Evolutionary conservation across 2,113 vertebrate species (phyloP), one percentile per base, ranked within the genome.

Genomic region (Spheniscus mendiculus): DNA sequence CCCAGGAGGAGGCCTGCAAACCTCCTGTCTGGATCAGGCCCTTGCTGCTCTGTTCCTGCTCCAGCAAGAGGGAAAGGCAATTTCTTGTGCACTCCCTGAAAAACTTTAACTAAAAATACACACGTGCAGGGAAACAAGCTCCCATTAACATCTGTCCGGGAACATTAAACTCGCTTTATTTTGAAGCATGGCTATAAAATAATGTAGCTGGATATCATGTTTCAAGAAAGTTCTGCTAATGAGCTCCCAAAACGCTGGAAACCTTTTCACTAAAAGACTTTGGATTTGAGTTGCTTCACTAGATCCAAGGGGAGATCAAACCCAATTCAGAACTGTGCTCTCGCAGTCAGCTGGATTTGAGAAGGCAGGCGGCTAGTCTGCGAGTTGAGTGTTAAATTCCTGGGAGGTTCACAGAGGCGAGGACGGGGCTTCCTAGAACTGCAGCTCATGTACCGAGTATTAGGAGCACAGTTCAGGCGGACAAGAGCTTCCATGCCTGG

Each of bases 131-230:
- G 58, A 70, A 81, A 78, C 53, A 59, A 67, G 6, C 52, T 73
- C 58, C 90, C 5, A 2, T 19, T 34, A 44, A 52, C 83, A 50
- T 19, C 91, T 50, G 30, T 13, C 50, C 20, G 1, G 17, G 73
- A 52, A 80, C 84, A 44, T 3, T 0, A 18, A 45, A 8, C 42
- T 55, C 16, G 0, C 45, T 45, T 9, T 23, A 27, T 11, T 74
- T 12, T 36, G 65, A 44, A 18, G 70, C 47, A 3, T 0, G 4
- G 42, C 53, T 45, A 25, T 12, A 32, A 32, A 86, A 12, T 11
- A 42, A 11, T 1, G 0, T 1, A 13, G 4, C 26, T 3, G 2
- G 30, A 12, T 16, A 49, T 7, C 9, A 12, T 0, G 7, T 8
- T 55, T 50, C 74, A 36, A 3, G 3, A 5, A 19, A 34, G 10